Conservation (phyloP, 1,140 invertebrate species). For the Saccostrea cuccullata region DNA sequence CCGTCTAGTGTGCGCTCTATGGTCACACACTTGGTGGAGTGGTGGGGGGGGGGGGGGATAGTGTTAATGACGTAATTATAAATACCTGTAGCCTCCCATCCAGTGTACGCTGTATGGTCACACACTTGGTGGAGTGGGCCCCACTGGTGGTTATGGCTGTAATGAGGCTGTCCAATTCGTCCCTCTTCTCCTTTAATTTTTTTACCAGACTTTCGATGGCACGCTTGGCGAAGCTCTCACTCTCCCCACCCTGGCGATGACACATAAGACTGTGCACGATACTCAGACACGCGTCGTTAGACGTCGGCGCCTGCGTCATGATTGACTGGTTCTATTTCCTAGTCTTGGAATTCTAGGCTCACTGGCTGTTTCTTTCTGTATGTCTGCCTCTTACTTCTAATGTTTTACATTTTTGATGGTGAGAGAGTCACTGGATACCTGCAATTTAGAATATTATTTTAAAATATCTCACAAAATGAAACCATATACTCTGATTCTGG, state of each 20-base stretch:
- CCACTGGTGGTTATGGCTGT: constrained; percentile 98
- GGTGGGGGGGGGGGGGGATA: too few species aligned
- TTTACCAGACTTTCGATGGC: constrained; percentile 98
- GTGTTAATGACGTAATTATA: too few species aligned
- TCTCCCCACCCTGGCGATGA: constrained; percentile 94
- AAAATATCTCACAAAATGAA: too few species aligned
- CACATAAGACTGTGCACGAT: constrained; percentile 99
- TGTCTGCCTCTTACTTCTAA: not conserved
- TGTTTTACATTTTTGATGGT: not conserved
- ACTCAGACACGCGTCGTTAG: constrained; percentile 96
- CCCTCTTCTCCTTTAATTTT: constrained; percentile 90
- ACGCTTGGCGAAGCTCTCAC: constrained; percentile 90
- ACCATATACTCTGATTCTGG: too few species aligned
- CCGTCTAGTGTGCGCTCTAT: too few species aligned
- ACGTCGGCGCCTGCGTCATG: constrained; percentile 82
- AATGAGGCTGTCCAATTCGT: constrained; percentile 98
- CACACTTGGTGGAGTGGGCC: constrained; percentile 97
- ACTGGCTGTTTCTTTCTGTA: too few species aligned
- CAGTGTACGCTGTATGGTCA: constrained; percentile 99
- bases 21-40: too few species aligned
- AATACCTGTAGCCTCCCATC: too few species aligned
- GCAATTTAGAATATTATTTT: not conserved
- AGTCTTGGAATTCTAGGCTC: not conserved
- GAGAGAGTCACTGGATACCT: not conserved
- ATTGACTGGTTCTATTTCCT: constrained; percentile 42